Conservation (phyloP, 2,888 invertebrate species). For the Campopleginae sp. region DNA sequence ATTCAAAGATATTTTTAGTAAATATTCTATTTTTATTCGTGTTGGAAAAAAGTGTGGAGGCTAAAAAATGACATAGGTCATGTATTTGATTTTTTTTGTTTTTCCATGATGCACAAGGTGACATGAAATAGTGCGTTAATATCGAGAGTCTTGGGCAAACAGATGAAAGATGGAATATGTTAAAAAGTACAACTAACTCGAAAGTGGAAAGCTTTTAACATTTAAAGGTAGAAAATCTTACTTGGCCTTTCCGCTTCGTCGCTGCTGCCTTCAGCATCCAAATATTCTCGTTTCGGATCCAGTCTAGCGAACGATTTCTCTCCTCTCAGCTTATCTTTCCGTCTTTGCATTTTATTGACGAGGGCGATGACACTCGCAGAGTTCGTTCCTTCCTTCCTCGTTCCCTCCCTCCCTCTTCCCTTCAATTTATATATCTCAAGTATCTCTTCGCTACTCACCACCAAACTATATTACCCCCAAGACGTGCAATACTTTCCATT, state of each 20-base stretch:
- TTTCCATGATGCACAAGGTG: background rate
- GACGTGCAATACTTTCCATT: slow-evolving; percentile 53
- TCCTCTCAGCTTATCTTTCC: slow-evolving; percentile 76
- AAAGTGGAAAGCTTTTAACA: slow-evolving; percentile 74
- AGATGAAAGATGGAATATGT: background rate
- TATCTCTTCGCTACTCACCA: slow-evolving; percentile 41
- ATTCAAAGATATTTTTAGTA: no score
- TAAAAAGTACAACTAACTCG: slow-evolving; percentile 17
- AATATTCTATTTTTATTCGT: no score
- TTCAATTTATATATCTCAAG: slow-evolving; percentile 54
- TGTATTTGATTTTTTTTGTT: no score
- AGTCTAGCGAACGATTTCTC: slow-evolving; percentile 73
- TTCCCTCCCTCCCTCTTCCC: slow-evolving; percentile 33
- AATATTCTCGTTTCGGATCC: slow-evolving; percentile 80
- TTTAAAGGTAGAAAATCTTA: slow-evolving; percentile 77
- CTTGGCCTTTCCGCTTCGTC: slow-evolving; percentile 63
- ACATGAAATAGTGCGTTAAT: background rate
- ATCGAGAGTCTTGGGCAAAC: background rate
- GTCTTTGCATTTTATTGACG: slow-evolving; percentile 81
- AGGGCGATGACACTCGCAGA: slow-evolving; percentile 53
- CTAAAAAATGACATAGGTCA: background rate
- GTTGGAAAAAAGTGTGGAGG: background rate
- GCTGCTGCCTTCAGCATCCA: slow-evolving; percentile 79
- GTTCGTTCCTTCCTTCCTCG: slow-evolving; percentile 37
- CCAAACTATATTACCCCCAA: slow-evolving; percentile 57